phyloP scores from a whole-genome alignment of 2,888 invertebrate species.

The Erebia epiphron region DNA sequence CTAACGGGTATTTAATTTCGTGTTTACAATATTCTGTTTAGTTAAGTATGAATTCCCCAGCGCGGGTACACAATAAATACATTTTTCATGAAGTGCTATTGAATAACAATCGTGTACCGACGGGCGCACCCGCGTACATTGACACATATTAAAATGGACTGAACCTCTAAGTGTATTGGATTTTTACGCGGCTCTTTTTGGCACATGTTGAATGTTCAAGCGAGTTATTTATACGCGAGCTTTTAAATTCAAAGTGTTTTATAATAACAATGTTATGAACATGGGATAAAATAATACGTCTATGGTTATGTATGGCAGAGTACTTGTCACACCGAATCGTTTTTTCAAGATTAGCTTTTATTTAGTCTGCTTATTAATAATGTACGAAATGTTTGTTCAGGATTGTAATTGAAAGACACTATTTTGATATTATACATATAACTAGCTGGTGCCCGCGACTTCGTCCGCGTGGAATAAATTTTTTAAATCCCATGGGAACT shows the following conservation, averaged over 20 bases:
- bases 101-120: conserved; percentile 63
- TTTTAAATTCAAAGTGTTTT: conserved; percentile 12
- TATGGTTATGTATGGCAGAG: background rate
- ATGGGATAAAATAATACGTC: too few relatives aligned
- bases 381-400: too few relatives aligned
- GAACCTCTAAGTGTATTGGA: conserved; percentile 50
- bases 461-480: too few relatives aligned
- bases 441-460: too few relatives aligned
- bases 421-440: too few relatives aligned
- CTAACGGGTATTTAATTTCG: background rate
- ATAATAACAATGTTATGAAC: background rate
- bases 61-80: conserved; percentile 60
- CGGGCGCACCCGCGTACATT: conserved; percentile 46
- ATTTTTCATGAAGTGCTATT: conserved; percentile 75
- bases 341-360: background rate
- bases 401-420: too few relatives aligned
- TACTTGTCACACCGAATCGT: background rate
- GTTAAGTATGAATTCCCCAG: conserved; percentile 55
- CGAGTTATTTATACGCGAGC: background rate
- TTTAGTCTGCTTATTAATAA: background rate
- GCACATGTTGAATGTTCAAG: conserved; percentile 26
- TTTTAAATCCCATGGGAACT: too few relatives aligned
- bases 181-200: conserved; percentile 40
- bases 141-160: conserved; percentile 65
- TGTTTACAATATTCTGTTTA: conserved; percentile 4